Percentiles rank a stretch among this genome's conserved stretches.
Evolutionary conservation across 2,888 invertebrate species (phyloP).

Genomic region (Helicoverpa assulta): DNA sequence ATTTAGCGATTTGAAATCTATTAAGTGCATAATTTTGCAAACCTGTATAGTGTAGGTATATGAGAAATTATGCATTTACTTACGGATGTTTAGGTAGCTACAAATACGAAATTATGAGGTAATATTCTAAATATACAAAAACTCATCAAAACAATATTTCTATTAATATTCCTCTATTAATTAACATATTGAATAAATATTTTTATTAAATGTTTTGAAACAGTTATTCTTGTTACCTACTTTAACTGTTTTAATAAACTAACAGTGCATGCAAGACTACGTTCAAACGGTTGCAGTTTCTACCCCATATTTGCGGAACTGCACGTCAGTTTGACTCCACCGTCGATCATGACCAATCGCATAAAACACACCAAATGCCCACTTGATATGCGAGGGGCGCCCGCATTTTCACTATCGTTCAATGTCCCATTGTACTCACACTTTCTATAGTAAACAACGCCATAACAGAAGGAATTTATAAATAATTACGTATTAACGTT

Average conservation of each 20-base stretch:
- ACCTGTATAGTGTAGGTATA: no score
- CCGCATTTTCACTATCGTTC: conserved; percentile 87
- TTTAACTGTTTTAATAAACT: neutral
- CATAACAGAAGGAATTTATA: conserved; percentile 70
- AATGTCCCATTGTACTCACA: conserved; percentile 81
- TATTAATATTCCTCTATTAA: no score
- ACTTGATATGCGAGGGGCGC: conserved; percentile 67
- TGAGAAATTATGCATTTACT: no score
- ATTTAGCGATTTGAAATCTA: no score
- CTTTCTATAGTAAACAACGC: conserved; percentile 85
- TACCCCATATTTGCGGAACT: conserved; percentile 49
- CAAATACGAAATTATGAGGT: no score
- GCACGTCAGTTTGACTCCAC: conserved; percentile 50
- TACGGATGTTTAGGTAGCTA: no score
- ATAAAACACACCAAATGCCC: conserved; percentile 10
- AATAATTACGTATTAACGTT: conserved; percentile 68
- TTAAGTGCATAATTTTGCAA: no score
- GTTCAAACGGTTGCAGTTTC: conserved; percentile 50
- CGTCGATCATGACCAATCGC: conserved; percentile 62
- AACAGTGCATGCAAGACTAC: conserved; percentile 14
- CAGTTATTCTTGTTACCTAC: neutral
- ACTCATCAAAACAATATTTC: no score
- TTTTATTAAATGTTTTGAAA: no score
- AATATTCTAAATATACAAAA: no score
- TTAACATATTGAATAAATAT: neutral